phyloP scores from a whole-genome alignment of 2,113 vertebrate genomes.

The Otus sunia region DNA sequence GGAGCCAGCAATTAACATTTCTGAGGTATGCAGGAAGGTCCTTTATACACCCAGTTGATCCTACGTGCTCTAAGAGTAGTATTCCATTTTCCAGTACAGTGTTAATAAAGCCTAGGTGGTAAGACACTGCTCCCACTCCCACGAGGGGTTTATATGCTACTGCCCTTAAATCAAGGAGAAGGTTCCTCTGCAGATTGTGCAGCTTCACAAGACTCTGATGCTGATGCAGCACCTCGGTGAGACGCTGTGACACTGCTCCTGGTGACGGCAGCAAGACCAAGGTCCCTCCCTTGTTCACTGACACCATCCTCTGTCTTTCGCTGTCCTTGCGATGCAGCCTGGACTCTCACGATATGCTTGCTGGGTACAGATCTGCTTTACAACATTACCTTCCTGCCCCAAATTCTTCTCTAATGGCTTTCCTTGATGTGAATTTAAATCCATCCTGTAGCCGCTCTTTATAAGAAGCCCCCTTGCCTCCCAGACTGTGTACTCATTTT shows the following conservation, averaged over 20 bases:
- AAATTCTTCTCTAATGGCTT: not conserved
- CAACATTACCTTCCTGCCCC: not conserved
- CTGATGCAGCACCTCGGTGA: not conserved
- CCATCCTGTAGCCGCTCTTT: not conserved
- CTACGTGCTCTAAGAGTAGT: not conserved
- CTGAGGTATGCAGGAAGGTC: not conserved
- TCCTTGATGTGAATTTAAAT: not conserved
- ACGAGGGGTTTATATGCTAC: rapidly evolving
- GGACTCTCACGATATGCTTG: not conserved
- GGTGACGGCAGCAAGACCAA: not conserved
- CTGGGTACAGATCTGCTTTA: not conserved
- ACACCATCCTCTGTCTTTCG: not conserved
- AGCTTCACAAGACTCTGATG: not conserved
- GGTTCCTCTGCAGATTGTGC: not conserved
- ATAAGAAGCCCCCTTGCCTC: not conserved
- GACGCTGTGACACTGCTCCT: not conserved
- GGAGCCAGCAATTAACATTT: not conserved
- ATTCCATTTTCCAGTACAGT: rapidly evolving
- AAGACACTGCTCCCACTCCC: not conserved
- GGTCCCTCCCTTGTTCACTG: not conserved
- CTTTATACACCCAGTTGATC: not conserved
- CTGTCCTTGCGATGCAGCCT: not conserved
- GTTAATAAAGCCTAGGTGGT: not conserved
- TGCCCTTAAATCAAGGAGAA: not conserved
- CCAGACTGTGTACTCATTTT: not conserved